Conservation (phyloP, 1,140 invertebrate species). For the Drosophila bifasciata region DNA sequence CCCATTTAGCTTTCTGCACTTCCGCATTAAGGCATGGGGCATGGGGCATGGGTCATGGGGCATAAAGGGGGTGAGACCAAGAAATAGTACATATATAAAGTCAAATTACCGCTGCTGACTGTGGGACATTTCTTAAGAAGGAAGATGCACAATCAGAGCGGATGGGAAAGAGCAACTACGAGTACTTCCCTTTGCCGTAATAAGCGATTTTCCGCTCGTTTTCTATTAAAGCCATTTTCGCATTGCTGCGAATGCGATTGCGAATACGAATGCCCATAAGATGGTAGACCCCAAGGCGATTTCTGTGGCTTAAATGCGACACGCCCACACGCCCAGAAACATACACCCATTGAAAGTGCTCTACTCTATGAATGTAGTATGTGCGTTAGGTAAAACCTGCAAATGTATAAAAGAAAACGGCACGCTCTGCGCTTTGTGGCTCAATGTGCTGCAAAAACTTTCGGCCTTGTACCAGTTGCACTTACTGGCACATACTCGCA, state of each 20-base stretch:
- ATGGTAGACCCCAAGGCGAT: conserved; percentile 67
- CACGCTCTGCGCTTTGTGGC: conserved; percentile 76
- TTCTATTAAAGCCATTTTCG: conserved; percentile 73
- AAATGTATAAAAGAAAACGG: conserved; percentile 75
- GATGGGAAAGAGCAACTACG: conserved; percentile 29
- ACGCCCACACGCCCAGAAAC: conserved; percentile 48
- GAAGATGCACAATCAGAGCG: background rate
- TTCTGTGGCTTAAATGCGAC: conserved; percentile 75
- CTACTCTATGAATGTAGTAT: too few species aligned
- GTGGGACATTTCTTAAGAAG: conserved; percentile 28
- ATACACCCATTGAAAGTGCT: conserved; percentile 38
- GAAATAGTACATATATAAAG: conserved; percentile 47
- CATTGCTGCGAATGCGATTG: conserved; percentile 15
- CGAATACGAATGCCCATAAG: conserved; percentile 62
- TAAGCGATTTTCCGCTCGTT: conserved; percentile 78
- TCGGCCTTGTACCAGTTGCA: conserved; percentile 79
- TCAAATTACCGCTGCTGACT: conserved; percentile 45
- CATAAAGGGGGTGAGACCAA: conserved; percentile 28
- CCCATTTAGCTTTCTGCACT: conserved; percentile 10
- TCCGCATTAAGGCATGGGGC: too few species aligned
- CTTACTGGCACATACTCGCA: conserved; percentile 40
- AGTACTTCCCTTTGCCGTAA: conserved; percentile 62
- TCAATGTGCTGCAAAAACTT: conserved; percentile 70
- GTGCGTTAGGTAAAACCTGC: conserved; percentile 53
- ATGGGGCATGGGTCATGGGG: too few species aligned